Base-by-base conservation (phyloP, 2,797 vertebrate genomes). In the Falco peregrinus region DNA sequence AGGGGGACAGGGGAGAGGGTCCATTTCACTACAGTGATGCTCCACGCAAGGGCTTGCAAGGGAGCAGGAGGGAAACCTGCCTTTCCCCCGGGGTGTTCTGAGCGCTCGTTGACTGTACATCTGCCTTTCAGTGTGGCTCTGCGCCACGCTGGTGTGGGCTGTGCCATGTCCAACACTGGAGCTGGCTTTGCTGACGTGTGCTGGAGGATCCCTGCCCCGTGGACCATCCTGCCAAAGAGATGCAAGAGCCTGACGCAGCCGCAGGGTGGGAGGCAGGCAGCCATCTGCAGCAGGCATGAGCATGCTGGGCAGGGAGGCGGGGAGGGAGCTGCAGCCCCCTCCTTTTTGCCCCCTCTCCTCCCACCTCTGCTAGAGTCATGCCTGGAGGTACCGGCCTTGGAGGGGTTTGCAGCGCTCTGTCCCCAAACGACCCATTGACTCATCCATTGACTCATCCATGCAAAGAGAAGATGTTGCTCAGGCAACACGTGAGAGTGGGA, bases 231-330 rank as follows among this genome's bases (percentile, higher is more conserved):
- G 71, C 76, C 92, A 41, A 65, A 50, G 75, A 47, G 51, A 51
- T 41, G 71, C 50, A 4, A 82, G 68, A 47, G 68, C 37, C 75
- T 76, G 79, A 73, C 0, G 35, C 71, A 91, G 90, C 37, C 2
- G 2, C 41, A 10, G 73, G 64, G 80, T 92, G 84, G 94, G 89
- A 93, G 86, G 90, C 57, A 41, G 74, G 89, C 86, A 92, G 77
- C 91, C 84, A 75, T 87, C 92, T 94, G 90, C 50, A 73, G 75
- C 31, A 68, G 65, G 65, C 79, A 45, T 78, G 64, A 81, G 83
- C 17, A 0, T 84, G 74, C 86, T 65, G 89, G 43, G 89, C 31
- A n/a, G 73, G 74, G 73, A 84, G 45, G 28, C 10, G 21, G 37
- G 1, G 14, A 43, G 76, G 51, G 63, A 92, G 70, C 61, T 81